Evolutionary conservation across 2,113 vertebrate species (phyloP), one percentile per base, ranked within the genome.

Genomic region (Catharus fuscescens): DNA sequence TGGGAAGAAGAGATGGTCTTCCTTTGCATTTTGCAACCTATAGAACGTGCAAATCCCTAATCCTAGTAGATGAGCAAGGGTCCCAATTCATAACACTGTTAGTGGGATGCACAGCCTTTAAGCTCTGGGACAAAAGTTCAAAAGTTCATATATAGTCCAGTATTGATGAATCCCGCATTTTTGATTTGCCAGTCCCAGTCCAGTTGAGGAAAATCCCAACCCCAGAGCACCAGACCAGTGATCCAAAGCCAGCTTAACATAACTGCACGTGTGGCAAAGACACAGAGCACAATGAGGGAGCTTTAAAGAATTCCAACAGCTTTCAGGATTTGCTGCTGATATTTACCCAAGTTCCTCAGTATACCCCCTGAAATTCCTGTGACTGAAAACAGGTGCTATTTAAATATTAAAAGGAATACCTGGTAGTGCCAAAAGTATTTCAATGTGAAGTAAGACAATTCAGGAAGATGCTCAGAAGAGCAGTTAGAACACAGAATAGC

Each of bases 191-290:
- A 36, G 26, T 52, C 26, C 32, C 83, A 86, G 61, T 24, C 31
- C 50, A 64, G 40, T 14, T 56, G 40, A 31, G 29, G 26, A 16
- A 74, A 66, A 78, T 28, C 56, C 24, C 10, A 17, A 14, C 21
- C 29, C n/a, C 23, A 18, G 0, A 36, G 31, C 2, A 2, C n/a
- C 31, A 52, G 42, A 80, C 40, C 72, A 53, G 24, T 0, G 15
- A 1, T 31, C 4, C 8, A 21, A 26, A 74, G 29, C 8, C 66
- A 66, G 62, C 19, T 26, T 54, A 45, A 48, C 8, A 0, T 8
- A 80, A 88, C 11, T 42, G 23, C 9, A 28, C 0, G 0, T 6
- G 20, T 16, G 12, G 47, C 31, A 34, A 69, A 60, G 52, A 44
- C 65, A 66, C 8, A 14, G 16, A 57, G 48, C 21, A 12, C n/a